Conservation (phyloP, 2,888 invertebrate genomes). For the Aproaerema taeniolella region DNA sequence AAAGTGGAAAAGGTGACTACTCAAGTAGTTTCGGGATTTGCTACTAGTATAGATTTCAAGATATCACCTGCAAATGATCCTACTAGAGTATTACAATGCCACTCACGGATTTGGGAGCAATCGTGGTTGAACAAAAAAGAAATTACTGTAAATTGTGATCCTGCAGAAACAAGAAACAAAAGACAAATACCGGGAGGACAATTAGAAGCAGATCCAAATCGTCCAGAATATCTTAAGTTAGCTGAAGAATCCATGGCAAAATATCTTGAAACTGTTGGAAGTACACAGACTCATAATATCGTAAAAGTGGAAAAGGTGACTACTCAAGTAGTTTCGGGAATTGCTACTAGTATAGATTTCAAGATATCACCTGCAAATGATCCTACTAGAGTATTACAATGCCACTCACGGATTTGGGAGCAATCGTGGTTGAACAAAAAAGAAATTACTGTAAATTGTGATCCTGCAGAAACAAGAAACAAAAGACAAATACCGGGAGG, state of each 20-base stretch:
- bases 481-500: slow-evolving; percentile 21
- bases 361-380: slow-evolving; percentile 69
- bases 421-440: no score
- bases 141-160: no score
- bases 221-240: slow-evolving; percentile 28
- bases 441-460: slow-evolving; percentile 30
- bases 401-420: no score
- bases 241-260: slow-evolving; percentile 31
- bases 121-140: no score
- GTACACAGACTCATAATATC: slow-evolving; percentile 21
- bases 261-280: slow-evolving; percentile 23
- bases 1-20: slow-evolving; percentile 44
- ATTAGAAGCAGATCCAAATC: slow-evolving; percentile 9
- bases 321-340: slow-evolving; percentile 52
- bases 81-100: no score
- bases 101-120: no score
- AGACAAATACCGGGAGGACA: no score
- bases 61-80: slow-evolving; percentile 66
- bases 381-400: no score
- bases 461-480: slow-evolving; percentile 12
- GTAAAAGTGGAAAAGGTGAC: slow-evolving; percentile 40
- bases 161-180: no score
- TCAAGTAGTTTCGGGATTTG: slow-evolving; percentile 65
- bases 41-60: slow-evolving; percentile 71
- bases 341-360: slow-evolving; percentile 67